Base-by-base conservation (phyloP, 2,113 vertebrate genomes). In the Verasper variegatus region DNA sequence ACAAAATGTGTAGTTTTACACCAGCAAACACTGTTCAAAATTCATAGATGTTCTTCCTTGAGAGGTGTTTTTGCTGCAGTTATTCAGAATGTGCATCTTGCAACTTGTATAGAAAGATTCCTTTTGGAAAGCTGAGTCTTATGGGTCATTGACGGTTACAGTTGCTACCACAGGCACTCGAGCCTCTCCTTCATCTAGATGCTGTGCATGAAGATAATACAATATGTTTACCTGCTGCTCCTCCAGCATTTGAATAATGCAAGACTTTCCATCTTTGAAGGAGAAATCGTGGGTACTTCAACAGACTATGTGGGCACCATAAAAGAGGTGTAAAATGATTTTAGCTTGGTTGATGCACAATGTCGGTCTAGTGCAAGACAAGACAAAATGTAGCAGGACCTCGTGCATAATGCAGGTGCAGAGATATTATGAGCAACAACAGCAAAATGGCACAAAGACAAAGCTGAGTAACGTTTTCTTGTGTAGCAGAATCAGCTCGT, bases 331-430 rank as follows among this genome's bases (percentile, higher is more conserved):
- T 17, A 21, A 69, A 80, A 49, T 1, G 11, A 21, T 20, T n/a
- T 31, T 26, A 23, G 45, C 49, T 54, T 45, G 11, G 13, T 18
- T 56, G 26, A 74, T 26, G 23, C 35, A 52, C 59, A 61, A 42
- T 51, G 60, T 47, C 31, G 27, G 55, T 21, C 18, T 64, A 45
- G 5, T 10, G 56, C 40, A 62, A 4, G 49, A 63, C 27, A 37
- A 10, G 56, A 68, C 45, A 13, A 61, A 60, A 37, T 58, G 26
- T 47, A 18, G 13, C 68, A 52, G 40, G 37, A 65, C 47, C 47
- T 70, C 40, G 61, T 60, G 58, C 67, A 72, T 82, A 73, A 72
- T 56, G 71, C 52, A 76, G 42, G 45, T 24, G 37, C 26, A 27
- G 4, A 9, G 20, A 9, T 63, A 15, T 62, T 56, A 31, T 52